Percentiles rank a stretch among this genome's conserved stretches.
phyloP scores from a whole-genome alignment of 2,797 vertebrate genomes.

The Betta splendens region DNA sequence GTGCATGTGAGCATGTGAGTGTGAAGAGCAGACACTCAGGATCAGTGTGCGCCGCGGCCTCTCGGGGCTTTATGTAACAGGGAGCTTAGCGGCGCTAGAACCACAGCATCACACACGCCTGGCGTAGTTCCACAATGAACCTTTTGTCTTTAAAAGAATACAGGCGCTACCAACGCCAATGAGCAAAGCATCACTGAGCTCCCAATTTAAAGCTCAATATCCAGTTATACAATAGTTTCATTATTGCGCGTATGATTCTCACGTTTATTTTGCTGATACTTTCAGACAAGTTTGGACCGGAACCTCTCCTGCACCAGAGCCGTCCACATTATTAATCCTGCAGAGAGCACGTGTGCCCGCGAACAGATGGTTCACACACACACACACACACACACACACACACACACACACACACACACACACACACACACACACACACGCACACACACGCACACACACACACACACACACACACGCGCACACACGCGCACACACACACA shows the following conservation, averaged over 20 bases:
- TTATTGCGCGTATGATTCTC: slow-evolving; percentile 21
- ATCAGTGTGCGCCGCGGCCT: slow-evolving; percentile 34
- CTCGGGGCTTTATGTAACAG: slow-evolving; percentile 59
- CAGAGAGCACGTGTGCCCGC: slow-evolving; percentile 13
- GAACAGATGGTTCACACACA: neutral
- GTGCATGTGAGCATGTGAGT: neutral
- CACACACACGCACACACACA: neutral
- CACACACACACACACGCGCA: neutral
- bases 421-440: slow-evolving; percentile 7
- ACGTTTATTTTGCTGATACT: slow-evolving; percentile 28
- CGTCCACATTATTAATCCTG: slow-evolving; percentile 63
- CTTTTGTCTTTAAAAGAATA: too few species aligned
- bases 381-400: neutral
- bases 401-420: neutral
- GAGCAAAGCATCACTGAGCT: too few species aligned
- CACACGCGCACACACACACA: neutral
- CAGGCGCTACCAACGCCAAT: too few species aligned
- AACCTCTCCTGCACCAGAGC: slow-evolving; percentile 36
- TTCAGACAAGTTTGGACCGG: slow-evolving; percentile 27
- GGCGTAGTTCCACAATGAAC: too few species aligned
- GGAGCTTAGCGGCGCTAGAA: slow-evolving; percentile 44
- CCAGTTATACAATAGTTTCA: too few species aligned
- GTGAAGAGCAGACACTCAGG: slow-evolving; percentile 28
- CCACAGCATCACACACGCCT: slow-evolving; percentile 16
- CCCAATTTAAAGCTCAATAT: too few species aligned